Evolutionary conservation across 2,888 invertebrate genomes (phyloP).

Genomic region (Dicyrtomina minuta): DNA sequence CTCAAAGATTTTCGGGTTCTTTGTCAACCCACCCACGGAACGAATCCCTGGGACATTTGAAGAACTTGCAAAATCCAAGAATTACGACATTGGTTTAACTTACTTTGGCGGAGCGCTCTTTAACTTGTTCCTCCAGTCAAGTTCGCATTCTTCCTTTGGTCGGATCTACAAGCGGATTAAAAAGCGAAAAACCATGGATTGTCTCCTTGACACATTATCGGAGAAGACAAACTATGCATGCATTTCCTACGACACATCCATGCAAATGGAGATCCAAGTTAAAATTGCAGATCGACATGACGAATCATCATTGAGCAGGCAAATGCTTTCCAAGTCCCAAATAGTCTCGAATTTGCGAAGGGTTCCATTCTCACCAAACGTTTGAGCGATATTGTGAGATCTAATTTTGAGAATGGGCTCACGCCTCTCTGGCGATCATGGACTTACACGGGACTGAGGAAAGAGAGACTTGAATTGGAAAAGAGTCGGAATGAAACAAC

Average conservation of each 20-base stretch:
- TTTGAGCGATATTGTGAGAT: background rate
- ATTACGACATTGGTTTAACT: background rate
- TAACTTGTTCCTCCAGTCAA: background rate
- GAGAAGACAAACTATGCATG: background rate
- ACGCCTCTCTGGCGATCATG: background rate
- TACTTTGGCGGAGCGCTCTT: constrained; percentile 5
- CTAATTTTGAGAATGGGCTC: background rate
- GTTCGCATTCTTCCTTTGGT: background rate
- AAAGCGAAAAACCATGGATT: background rate
- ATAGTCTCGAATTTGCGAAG: background rate
- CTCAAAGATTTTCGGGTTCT: background rate
- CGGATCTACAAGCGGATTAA: background rate
- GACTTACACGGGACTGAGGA: background rate
- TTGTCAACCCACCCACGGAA: background rate
- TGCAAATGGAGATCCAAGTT: background rate
- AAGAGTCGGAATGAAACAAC: background rate
- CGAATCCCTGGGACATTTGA: background rate
- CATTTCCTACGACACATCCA: background rate
- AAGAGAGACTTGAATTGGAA: background rate
- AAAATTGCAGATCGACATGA: background rate
- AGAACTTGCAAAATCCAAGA: background rate
- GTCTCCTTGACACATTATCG: background rate
- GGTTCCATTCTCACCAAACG: background rate
- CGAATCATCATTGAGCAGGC: background rate
- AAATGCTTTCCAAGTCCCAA: background rate